These are phyloP conservation scores for Alviniconcha strummeri DNA, from an alignment of 2,888 invertebrate species.

Conservation along the genomic window DNA sequence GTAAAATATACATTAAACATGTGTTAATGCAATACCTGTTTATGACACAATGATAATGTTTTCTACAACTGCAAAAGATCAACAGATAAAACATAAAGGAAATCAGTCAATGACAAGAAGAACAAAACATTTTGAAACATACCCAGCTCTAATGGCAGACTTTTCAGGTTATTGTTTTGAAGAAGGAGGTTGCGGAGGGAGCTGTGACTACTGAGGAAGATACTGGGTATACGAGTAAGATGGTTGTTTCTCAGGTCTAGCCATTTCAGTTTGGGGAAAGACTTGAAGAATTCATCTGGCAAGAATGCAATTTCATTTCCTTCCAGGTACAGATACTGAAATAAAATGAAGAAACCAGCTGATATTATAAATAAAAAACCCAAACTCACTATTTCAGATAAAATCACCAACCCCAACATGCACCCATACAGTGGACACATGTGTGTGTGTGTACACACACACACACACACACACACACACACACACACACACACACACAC, in stretches of 20 bases:
- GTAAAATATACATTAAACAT: too few species aligned
- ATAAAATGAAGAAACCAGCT: constrained; percentile 26
- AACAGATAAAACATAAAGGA: not conserved
- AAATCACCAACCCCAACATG: not conserved
- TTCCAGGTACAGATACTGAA: constrained; percentile 71
- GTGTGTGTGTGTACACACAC: not conserved
- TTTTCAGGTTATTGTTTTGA: constrained; percentile 68
- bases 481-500: not conserved
- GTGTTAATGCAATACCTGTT: too few species aligned
- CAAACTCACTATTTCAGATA: not conserved
- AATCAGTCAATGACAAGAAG: not conserved
- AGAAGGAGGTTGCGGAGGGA: constrained; percentile 67
- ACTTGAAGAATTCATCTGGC: constrained; percentile 71
- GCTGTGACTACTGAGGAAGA: constrained; percentile 66
- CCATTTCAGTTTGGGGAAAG: constrained; percentile 68
- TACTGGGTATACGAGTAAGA: constrained; percentile 63
- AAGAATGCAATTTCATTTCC: constrained; percentile 66
- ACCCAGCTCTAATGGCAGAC: constrained; percentile 71
- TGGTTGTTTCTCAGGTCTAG: constrained; percentile 69
- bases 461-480: not conserved
- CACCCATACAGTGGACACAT: not conserved
- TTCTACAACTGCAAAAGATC: too few species aligned
- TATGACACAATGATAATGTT: too few species aligned
- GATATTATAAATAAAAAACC: too few species aligned
- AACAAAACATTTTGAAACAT: constrained; percentile 32